Conservation (phyloP, 1,140 invertebrate genomes). For the Drosophila equinoxialis region DNA sequence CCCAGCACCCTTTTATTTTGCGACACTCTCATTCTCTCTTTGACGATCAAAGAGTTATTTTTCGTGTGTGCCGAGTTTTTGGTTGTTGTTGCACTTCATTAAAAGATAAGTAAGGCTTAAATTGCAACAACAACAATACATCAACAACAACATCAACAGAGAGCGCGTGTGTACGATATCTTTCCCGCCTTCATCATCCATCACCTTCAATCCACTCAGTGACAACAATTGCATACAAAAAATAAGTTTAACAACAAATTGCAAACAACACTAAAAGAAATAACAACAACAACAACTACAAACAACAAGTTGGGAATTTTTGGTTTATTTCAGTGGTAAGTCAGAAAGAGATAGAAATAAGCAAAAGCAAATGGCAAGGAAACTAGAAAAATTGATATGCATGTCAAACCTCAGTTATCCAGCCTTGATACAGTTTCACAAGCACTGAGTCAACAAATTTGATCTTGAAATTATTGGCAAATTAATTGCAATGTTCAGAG, state of each 20-base stretch:
- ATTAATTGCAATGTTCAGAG: not conserved
- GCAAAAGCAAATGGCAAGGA: conserved; percentile 38
- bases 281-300: conserved; percentile 30
- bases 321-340: conserved; percentile 41
- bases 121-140: conserved; percentile 35
- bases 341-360: conserved; percentile 21
- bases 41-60: conserved; percentile 27
- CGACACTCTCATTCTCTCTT: conserved; percentile 5
- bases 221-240: conserved; percentile 43
- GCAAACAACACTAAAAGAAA: conserved; percentile 24
- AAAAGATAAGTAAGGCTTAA: conserved; percentile 52
- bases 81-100: conserved; percentile 42
- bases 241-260: conserved; percentile 34
- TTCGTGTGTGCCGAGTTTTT: conserved; percentile 26
- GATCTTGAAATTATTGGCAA: conserved; percentile 28
- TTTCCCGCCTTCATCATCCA: not conserved
- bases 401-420: conserved; percentile 38
- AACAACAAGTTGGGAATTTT: conserved; percentile 38
- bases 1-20: not conserved
- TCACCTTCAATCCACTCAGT: not conserved
- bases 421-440: conserved; percentile 55
- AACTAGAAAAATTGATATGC: conserved; percentile 20
- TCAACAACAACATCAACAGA: not conserved
- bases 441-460: conserved; percentile 18
- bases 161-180: conserved; percentile 28